Conservation (phyloP, 2,888 invertebrate genomes). For the Trimorus sp. region DNA sequence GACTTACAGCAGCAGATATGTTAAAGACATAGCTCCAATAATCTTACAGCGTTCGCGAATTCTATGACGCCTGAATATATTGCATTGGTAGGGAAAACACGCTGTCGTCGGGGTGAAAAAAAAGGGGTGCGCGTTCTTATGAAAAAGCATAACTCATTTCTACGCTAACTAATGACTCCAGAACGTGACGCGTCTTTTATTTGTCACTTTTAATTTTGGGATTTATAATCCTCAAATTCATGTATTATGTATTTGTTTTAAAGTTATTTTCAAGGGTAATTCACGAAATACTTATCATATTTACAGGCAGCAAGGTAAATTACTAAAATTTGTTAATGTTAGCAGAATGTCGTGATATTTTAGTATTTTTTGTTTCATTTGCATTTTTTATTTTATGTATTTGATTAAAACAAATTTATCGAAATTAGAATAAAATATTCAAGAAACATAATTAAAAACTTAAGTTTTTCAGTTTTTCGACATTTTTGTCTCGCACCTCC, state of each 20-base stretch:
- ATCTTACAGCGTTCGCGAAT: conserved; percentile 60
- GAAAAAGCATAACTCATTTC: conserved; percentile 64
- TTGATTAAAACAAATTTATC: too few species aligned
- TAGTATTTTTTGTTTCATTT: too few species aligned
- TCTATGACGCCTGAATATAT: conserved; percentile 59
- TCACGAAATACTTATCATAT: too few species aligned
- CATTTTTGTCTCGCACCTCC: too few species aligned
- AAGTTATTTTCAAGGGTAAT: too few species aligned
- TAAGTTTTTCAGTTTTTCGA: too few species aligned
- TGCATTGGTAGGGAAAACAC: conserved; percentile 59
- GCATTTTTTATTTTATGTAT: too few species aligned
- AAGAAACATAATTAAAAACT: too few species aligned
- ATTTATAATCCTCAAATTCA: conserved; percentile 43
- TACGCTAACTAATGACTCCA: conserved; percentile 52
- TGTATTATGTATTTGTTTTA: conserved; percentile 18
- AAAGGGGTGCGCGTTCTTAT: conserved; percentile 63
- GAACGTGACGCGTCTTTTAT: conserved; percentile 58
- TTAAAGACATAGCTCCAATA: conserved; percentile 59
- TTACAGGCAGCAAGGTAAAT: too few species aligned
- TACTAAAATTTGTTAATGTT: too few species aligned
- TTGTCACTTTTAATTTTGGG: conserved; percentile 52
- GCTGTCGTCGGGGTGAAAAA: conserved; percentile 46
- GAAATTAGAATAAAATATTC: too few species aligned
- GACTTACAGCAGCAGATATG: conserved; percentile 47
- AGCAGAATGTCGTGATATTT: too few species aligned